Conservation (phyloP, 2,113 vertebrate genomes). For the Mobula birostris region DNA sequence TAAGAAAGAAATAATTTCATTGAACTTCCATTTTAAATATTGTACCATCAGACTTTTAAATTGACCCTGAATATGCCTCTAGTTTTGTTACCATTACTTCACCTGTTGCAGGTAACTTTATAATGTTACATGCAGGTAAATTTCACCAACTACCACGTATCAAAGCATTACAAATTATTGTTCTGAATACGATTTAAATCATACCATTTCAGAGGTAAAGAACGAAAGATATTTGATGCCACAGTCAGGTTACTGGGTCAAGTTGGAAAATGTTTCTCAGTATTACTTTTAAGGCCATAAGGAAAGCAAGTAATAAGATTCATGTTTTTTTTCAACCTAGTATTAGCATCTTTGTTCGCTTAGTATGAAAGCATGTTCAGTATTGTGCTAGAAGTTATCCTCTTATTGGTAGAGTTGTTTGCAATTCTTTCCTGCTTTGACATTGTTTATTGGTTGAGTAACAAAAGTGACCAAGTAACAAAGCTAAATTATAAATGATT, state of each 20-base stretch:
- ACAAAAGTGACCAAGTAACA: background rate
- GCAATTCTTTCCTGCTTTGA: background rate
- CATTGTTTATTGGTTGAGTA: background rate
- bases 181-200: background rate
- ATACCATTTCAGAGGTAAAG: background rate
- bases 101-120: background rate
- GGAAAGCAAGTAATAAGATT: background rate
- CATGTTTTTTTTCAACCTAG: background rate
- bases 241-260: background rate
- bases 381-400: background rate
- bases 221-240: background rate
- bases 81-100: background rate
- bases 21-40: background rate
- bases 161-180: background rate
- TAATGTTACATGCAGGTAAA: background rate
- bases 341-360: background rate
- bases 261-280: background rate
- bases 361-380: background rate
- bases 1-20: background rate
- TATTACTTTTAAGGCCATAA: background rate
- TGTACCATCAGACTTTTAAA: background rate
- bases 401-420: background rate
- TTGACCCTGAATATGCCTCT: background rate
- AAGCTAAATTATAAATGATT: background rate
- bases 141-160: background rate